phyloP scores from a whole-genome alignment of 2,113 vertebrate genomes.

The Epinephelus moara region DNA sequence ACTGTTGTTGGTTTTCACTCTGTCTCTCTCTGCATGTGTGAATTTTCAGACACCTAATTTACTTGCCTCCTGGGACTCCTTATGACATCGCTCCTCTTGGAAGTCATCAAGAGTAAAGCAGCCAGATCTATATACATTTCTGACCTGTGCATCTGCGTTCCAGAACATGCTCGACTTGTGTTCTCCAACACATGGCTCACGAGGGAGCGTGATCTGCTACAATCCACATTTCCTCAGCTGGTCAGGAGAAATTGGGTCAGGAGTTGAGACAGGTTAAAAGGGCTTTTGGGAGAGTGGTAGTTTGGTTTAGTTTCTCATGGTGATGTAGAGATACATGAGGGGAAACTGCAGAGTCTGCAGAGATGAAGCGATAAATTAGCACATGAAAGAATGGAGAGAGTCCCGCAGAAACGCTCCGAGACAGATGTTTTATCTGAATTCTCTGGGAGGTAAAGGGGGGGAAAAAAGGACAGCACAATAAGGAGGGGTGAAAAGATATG shows the following conservation, averaged over 20 bases:
- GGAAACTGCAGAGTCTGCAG: conserved; percentile 19
- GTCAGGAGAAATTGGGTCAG: conserved; percentile 78
- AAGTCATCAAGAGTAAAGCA: conserved; percentile 66
- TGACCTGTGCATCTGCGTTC: conserved; percentile 59
- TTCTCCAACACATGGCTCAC: conserved; percentile 62
- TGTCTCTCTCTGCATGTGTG: conserved; percentile 47
- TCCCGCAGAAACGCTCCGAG: conserved; percentile 5
- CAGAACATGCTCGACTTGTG: conserved; percentile 57
- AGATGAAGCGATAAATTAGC: conserved; percentile 51
- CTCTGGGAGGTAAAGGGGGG: conserved; percentile 18
- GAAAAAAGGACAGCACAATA: conserved; percentile 18
- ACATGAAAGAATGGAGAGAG: conserved; percentile 41
- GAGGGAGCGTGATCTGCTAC: conserved; percentile 67
- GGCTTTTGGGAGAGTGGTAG: conserved; percentile 63
- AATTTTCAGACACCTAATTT: conserved; percentile 60
- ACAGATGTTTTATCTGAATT: conserved; percentile 48
- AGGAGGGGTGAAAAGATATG: conserved; percentile 42
- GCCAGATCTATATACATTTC: conserved; percentile 72
- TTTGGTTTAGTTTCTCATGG: conserved; percentile 60
- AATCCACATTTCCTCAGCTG: conserved; percentile 69
- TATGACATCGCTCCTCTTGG: conserved; percentile 65
- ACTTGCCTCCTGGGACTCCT: conserved; percentile 62
- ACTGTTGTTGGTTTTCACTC: conserved; percentile 45
- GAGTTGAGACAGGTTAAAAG: conserved; percentile 70
- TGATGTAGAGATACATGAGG: conserved; percentile 42